phyloP scores from a whole-genome alignment of 2,113 vertebrate species.

The Xyliphius kryptos region DNA sequence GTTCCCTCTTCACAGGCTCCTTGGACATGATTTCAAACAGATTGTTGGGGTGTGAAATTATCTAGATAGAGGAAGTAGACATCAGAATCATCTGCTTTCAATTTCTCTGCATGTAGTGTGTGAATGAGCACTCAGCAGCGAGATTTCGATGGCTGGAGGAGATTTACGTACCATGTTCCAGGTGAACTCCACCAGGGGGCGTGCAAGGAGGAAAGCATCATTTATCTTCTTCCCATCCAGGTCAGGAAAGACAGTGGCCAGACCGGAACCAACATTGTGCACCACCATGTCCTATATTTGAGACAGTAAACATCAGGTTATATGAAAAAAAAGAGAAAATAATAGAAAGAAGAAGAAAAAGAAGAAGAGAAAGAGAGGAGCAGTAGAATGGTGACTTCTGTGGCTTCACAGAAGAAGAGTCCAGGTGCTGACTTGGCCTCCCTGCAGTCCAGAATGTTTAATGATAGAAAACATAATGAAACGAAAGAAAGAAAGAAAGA shows the following conservation, averaged over 20 bases:
- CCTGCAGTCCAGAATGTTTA: too few species aligned
- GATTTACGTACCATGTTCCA: constrained; percentile 62
- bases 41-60: constrained; percentile 70
- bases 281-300: constrained; percentile 65
- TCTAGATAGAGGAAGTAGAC: constrained; percentile 49
- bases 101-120: too few species aligned
- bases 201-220: constrained; percentile 63
- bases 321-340: too few species aligned
- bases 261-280: constrained; percentile 65
- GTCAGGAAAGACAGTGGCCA: constrained; percentile 66
- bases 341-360: neutral
- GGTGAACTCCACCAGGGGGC: constrained; percentile 68
- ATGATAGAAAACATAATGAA: too few species aligned
- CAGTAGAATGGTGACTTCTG: too few species aligned
- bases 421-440: too few species aligned
- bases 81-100: too few species aligned
- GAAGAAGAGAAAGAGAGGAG: neutral
- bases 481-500: neutral
- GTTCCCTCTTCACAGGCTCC: constrained; percentile 65
- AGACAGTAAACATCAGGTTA: neutral
- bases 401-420: too few species aligned
- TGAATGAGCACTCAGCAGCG: too few species aligned
- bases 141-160: too few species aligned
- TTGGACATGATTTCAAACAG: constrained; percentile 72
- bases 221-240: constrained; percentile 69